Percentiles rank a stretch among this genome's conserved stretches.
phyloP scores from a whole-genome alignment of 2,113 vertebrate species.

The Scalopus aquaticus region DNA sequence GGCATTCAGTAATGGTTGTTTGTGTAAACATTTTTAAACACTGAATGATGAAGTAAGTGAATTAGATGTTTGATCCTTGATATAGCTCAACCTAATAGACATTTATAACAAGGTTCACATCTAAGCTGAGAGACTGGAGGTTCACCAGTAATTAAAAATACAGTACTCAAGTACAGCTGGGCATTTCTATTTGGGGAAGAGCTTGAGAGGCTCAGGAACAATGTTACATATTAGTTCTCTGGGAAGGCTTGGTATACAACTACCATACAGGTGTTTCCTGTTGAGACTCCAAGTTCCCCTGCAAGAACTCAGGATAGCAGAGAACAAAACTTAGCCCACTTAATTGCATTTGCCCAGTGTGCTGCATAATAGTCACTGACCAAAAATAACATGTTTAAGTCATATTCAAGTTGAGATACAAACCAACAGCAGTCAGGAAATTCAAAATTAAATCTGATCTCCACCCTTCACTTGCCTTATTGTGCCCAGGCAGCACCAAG shows the following conservation, averaged over 20 bases:
- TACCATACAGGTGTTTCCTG: constrained; percentile 86
- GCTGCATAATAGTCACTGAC: constrained; percentile 35
- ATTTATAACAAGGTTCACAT: not conserved
- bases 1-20: not conserved
- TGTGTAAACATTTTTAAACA: not conserved
- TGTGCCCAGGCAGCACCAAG: constrained; percentile 59
- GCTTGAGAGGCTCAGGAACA: constrained; percentile 54
- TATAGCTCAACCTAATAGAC: not conserved
- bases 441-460: constrained; percentile 69
- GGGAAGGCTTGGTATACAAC: constrained; percentile 65
- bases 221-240: constrained; percentile 68
- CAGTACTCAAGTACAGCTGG: constrained; percentile 74
- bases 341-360: constrained; percentile 62
- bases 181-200: constrained; percentile 74
- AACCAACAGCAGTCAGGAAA: constrained; percentile 67
- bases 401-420: constrained; percentile 18
- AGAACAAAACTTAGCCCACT: constrained; percentile 49
- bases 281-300: constrained; percentile 73
- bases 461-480: constrained; percentile 64
- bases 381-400: constrained; percentile 75
- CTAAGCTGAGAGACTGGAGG: constrained; percentile 36
- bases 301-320: constrained; percentile 51
- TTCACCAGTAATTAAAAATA: constrained; percentile 61
- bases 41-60: not conserved
- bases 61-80: not conserved